Percentiles rank a stretch among this genome's conserved stretches.
phyloP scores from a whole-genome alignment of 2,113 vertebrate species.

The Petrocephalus zakoni region DNA sequence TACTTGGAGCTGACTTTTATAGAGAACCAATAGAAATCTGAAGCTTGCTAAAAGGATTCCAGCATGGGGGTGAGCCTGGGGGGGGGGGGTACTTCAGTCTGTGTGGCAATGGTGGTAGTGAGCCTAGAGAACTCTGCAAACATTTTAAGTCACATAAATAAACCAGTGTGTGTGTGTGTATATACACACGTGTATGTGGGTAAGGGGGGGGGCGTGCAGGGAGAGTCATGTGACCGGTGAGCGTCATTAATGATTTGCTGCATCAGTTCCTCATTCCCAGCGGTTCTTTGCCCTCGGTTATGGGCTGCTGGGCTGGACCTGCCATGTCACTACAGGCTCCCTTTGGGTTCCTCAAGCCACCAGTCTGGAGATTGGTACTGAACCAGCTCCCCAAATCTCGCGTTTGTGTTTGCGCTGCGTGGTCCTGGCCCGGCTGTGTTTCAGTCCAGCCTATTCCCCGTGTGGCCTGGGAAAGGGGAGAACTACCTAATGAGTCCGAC shows the following conservation, averaged over 20 bases:
- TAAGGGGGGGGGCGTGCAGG: background rate
- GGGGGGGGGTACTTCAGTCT: background rate
- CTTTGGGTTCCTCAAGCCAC: background rate
- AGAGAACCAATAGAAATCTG: constrained; percentile 3
- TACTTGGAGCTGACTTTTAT: constrained; percentile 8
- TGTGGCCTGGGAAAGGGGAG: background rate
- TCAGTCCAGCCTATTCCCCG: too few species aligned
- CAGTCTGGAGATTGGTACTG: background rate
- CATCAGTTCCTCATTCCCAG: background rate
- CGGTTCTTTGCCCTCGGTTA: background rate
- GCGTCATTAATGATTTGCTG: background rate
- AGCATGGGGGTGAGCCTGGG: background rate
- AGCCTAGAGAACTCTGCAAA: background rate
- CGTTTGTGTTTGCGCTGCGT: background rate
- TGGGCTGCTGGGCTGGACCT: background rate
- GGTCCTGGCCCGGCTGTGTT: background rate
- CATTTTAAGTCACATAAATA: background rate
- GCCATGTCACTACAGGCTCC: background rate
- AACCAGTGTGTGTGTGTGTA: background rate
- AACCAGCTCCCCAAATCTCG: background rate
- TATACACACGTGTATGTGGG: background rate
- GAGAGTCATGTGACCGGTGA: background rate
- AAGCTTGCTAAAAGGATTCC: constrained; percentile 3
- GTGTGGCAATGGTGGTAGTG: background rate
- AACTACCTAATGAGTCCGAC: background rate